Evolutionary conservation across 1,140 invertebrate species (phyloP), one percentile per base, ranked within the genome.

Genomic region (Aethina tumida): DNA sequence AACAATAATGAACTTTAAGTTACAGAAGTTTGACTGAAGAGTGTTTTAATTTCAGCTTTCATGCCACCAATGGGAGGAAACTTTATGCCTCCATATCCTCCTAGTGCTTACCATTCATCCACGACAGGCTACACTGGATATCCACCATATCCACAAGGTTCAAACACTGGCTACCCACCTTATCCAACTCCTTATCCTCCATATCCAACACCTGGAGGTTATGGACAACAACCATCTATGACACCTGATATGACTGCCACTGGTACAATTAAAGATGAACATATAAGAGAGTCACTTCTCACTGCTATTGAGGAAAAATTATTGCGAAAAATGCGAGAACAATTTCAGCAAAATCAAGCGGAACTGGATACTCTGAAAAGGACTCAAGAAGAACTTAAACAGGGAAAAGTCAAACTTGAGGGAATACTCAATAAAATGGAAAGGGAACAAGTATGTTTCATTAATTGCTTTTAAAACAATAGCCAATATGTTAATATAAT

Each of bases 261-360:
- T 18, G 84, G 83, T 9, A 94, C 89, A 9, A 93, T 97, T 26
- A 88, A 90, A 25, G 89, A 96, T 56, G 91, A 95, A 58, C 92
- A 97, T 58, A 90, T 98, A 29, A 79, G 88, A 55, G 87, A 84
- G 25, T 97, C 94, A 15, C 66, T 99, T 6, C 62, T 97, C 2
- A 92, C 89, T 30, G 95, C 94, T 10, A 87, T 97, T 1, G 89
- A 95, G 65, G 93, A 98, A 59, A 96, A 95, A 68, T 52, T 98
- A 33, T 77, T 81, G 50, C 70, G 88, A 37, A 73, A 83, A 40
- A 69, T 97, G 26, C 80, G 85, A 43, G 94, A 98, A 58, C 81
- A 87, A 54, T 84, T 86, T 48, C 84, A 82, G 43, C 88, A 94
- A 61, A 77, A 84, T 47, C 75, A 89, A 68, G 92, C 89, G 9